Base-by-base conservation (phyloP, 1,140 invertebrate species). In the Drosophila insularis region DNA sequence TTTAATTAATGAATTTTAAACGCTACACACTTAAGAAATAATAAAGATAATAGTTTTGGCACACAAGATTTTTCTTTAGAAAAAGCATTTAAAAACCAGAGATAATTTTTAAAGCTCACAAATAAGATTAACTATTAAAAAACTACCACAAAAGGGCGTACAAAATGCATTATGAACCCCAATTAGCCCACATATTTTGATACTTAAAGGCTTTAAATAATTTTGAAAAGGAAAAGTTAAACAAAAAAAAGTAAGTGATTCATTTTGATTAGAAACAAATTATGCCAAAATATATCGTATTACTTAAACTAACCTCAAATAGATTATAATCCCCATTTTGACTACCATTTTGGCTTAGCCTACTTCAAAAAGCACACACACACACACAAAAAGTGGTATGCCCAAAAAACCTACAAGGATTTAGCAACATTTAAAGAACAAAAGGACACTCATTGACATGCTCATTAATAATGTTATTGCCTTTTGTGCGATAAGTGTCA, bases 381-480 rank as follows among this genome's bases (percentile, higher is more conserved):
- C 14, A 46, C 40, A 46, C 14, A 46, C n/a, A 43, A 6, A 46
- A 14, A 46, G 2, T 17, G 43, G 6, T 8, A 46, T 19, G 8
- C n/a, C 31, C 32, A 58, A 58, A 11, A 35, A 35, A 50, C 8
- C 43, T 58, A 58, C 17, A 58, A 17, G 55, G 55, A 58, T 58
- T 58, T 58, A 58, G 32, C 31, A 58, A 35, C 31, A 58, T 58
- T 35, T 58, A 58, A 50, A 35, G 55, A 66, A 87, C 79, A 87
- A 87, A 50, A 82, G 56, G 80, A 80, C 69, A 60, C 84, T 89
- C 84, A 89, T 89, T 89, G 84, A 89, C 84, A 89, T 89, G 85
- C 85, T 89, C 84, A 89, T 89, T 89, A 89, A 89, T 89, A 89
- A 89, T 89, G 80, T 89, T 89, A 89, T 89, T 89, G 85, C 84